These are phyloP conservation scores for Gobio gobio DNA, from an alignment of 2,113 vertebrate genomes.

Conservation along the genomic window DNA sequence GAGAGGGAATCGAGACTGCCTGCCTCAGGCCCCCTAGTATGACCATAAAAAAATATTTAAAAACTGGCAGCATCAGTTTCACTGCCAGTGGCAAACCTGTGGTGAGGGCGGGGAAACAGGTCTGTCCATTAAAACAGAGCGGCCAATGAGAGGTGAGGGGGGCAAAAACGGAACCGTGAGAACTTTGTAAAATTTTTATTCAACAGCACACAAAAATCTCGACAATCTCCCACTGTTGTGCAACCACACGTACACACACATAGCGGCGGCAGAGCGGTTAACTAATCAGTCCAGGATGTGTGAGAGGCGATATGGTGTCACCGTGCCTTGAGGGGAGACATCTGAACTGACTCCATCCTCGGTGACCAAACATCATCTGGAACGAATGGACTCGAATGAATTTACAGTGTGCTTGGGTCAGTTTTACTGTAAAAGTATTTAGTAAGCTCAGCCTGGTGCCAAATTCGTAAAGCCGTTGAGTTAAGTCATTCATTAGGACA, in stretches of 20 bases:
- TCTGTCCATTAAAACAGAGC: slow-evolving; percentile 37
- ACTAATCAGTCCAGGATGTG: slow-evolving; percentile 56
- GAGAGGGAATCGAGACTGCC: slow-evolving; percentile 1
- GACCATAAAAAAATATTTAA: slow-evolving; percentile 45
- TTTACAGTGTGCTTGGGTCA: slow-evolving; percentile 23
- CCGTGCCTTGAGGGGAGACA: slow-evolving; percentile 34
- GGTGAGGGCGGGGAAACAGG: slow-evolving; percentile 20
- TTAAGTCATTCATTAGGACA: slow-evolving; percentile 55
- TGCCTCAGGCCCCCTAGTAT: slow-evolving; percentile 30
- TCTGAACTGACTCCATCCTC: slow-evolving; percentile 37
- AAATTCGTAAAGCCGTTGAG: slow-evolving; percentile 29
- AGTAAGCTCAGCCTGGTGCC: slow-evolving; percentile 30
- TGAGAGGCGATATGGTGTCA: slow-evolving; percentile 47
- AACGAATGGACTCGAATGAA: slow-evolving; percentile 46
- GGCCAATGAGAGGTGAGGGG: slow-evolving; percentile 30
- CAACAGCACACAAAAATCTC: slow-evolving; percentile 32
- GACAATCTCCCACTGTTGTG: background rate
- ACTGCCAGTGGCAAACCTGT: slow-evolving; percentile 42
- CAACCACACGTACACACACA: slow-evolving; percentile 27
- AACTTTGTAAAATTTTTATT: background rate
- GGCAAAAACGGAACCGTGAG: slow-evolving; percentile 4
- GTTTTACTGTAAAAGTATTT: slow-evolving; percentile 52
- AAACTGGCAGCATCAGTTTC: slow-evolving; percentile 45
- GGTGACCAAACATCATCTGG: slow-evolving; percentile 45
- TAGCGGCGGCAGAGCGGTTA: slow-evolving; percentile 32